Base-by-base conservation (phyloP, 2,113 vertebrate genomes). In the Calyptommatus sinebrachiatus region DNA sequence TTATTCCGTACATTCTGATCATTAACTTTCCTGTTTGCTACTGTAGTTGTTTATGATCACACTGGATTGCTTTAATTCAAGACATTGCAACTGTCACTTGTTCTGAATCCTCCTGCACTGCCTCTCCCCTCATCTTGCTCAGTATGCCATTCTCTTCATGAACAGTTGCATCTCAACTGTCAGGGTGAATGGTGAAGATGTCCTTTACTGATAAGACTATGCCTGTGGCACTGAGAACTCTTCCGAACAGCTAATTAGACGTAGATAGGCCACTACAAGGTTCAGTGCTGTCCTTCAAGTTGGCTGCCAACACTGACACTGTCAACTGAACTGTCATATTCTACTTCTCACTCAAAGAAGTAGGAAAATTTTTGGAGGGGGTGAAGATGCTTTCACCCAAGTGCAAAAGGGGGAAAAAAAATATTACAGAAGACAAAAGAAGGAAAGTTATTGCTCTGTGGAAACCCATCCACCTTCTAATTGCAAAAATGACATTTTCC, bases 171-270 rank as follows among this genome's bases (percentile, higher is more conserved):
- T 84, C 89, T 81, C 86, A 91, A 86, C 90, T 94, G 92, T 95
- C 94, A 94, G 77, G 79, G 74, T 78, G 90, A 94, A 88, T 22
- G 50, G 92, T 90, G 92, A 95, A 93, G 92, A 93, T 91, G 95
- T 92, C 94, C 92, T 90, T 90, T 92, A 91, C 91, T 82, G 87
- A 94, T 95, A 95, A 93, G 90, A 86, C 68, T 89, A 77, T 85
- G 92, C 89, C 94, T 93, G 94, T 96, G 95, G 94, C 93, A 93
- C 94, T 94, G 84, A 90, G 87, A 95, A 93, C 91, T 94, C 88
- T 89, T 93, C 94, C 93, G 80, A 95, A 95, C 93, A 95, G 93
- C 94, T 97, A 97, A 98, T 99, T 98, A 97, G 94, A 48, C 78
- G 92, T 90, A 93, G 92, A 87, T 82, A 91, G 92, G 93, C 92